Conservation (phyloP, 1,140 invertebrate genomes). For the Camponotus floridanus region DNA sequence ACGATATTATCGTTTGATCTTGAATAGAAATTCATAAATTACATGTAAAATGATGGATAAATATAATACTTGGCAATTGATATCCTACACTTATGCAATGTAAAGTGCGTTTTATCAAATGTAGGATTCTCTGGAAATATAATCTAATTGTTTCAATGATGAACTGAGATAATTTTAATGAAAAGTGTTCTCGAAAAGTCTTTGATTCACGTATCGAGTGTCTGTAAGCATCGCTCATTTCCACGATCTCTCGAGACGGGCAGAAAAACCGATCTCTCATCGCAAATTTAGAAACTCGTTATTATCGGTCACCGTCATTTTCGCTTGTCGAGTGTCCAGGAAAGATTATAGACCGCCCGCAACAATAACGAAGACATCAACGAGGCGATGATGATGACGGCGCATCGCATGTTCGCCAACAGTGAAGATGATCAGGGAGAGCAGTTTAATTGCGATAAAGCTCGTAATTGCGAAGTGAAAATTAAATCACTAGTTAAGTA, state of each 20-base stretch:
- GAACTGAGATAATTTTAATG: neutral
- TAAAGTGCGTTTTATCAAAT: neutral
- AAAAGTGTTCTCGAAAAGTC: neutral
- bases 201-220: neutral
- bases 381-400: neutral
- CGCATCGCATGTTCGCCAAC: neutral
- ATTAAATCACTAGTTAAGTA: constrained; percentile 66
- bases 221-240: neutral
- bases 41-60: neutral
- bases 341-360: constrained; percentile 6
- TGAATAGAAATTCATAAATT: neutral
- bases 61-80: neutral
- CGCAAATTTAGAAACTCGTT: constrained; percentile 45
- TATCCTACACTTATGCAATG: neutral
- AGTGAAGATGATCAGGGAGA: constrained; percentile 55
- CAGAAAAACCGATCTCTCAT: constrained; percentile 42
- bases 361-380: neutral
- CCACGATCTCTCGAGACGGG: constrained; percentile 7
- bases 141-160: neutral
- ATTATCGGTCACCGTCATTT: neutral
- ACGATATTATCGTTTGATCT: neutral
- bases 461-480: constrained; percentile 40
- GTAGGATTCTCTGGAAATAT: neutral
- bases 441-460: constrained; percentile 46
- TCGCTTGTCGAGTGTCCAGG: neutral